Evolutionary conservation across 2,888 invertebrate genomes (phyloP), one percentile per base, ranked within the genome.

Genomic region (Athalia circularis): DNA sequence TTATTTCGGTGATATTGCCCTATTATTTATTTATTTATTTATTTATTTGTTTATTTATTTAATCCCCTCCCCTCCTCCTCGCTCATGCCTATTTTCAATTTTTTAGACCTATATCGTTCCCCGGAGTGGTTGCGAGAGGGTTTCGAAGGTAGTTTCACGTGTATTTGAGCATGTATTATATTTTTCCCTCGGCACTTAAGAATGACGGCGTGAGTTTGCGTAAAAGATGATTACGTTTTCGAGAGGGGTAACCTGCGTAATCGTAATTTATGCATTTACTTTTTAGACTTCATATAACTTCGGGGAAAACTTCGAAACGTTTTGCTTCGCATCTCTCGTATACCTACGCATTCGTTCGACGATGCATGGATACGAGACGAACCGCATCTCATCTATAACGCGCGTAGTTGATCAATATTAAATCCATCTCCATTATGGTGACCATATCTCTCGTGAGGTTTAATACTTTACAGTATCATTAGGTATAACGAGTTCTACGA

Each of bases 201-300:
- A 48, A 65, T 5, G 48, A 65, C 48, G 65, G 48, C 15, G 13
- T 5, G 65, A 65, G 65, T 65, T 65, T 47, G 29, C 29, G 29
- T 29, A 29, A 29, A 29, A 65, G 47, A 65, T 8, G 65, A 48
- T 48, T 48, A 48, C 4, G 13, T 6, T 29, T 29, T 29, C 47
- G 13, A 65, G 47, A n/a, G 48, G 65, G 65, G 65, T 65, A 48
- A 65, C 47, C 47, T 13, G 48, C 29, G 47, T 65, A 65, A 65
- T 65, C 29, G 48, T 48, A 65, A 48, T 65, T 65, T 65, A 48
- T 65, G 65, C 65, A 65, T 65, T 65, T 11, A 48, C 65, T 65
- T 65, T 64, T 65, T 48, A 65, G 65, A 65, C 65, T 65, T 65
- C 65, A 65, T 65, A 65, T 65, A 65, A 65, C 65, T 65, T 65